Percentiles rank a stretch among this genome's conserved stretches.
phyloP scores from a whole-genome alignment of 1,140 invertebrate species.

The Zaprionus taronus region DNA sequence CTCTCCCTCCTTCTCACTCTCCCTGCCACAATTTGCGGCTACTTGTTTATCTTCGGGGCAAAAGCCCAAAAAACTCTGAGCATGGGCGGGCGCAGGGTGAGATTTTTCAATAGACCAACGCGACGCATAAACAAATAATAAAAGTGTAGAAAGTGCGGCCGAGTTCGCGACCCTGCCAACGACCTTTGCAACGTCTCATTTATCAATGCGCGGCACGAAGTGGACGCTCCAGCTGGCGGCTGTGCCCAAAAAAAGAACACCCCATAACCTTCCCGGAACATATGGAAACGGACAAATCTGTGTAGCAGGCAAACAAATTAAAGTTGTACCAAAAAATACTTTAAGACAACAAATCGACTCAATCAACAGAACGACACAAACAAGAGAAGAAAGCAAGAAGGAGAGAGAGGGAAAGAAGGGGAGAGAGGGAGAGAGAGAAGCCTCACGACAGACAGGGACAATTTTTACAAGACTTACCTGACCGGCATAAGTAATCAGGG shows the following conservation, averaged over 20 bases:
- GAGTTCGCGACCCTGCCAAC: slow-evolving; percentile 72
- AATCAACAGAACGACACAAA: slow-evolving; percentile 29
- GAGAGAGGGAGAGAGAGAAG: slow-evolving; percentile 23
- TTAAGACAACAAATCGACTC: slow-evolving; percentile 78
- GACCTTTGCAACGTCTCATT: slow-evolving; percentile 74
- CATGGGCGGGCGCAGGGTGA: slow-evolving; percentile 1
- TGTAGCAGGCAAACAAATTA: slow-evolving; percentile 63
- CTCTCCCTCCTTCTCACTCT: neutral
- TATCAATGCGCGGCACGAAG: slow-evolving; percentile 66
- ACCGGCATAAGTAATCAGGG: slow-evolving; percentile 77
- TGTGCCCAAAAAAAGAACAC: slow-evolving; percentile 10
- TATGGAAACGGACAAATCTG: slow-evolving; percentile 45
- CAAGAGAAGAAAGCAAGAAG: slow-evolving; percentile 17
- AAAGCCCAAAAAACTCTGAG: slow-evolving; percentile 2
- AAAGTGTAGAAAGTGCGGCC: slow-evolving; percentile 39
- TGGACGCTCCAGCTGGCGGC: slow-evolving; percentile 37
- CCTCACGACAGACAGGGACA: slow-evolving; percentile 28
- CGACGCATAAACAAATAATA: slow-evolving; percentile 81
- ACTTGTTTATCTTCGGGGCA: slow-evolving; percentile 73
- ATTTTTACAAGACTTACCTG: slow-evolving; percentile 79
- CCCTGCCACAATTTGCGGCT: slow-evolving; percentile 64
- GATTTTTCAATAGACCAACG: slow-evolving; percentile 77
- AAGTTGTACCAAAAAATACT: slow-evolving; percentile 55
- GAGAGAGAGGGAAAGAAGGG: neutral
- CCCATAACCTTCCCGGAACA: slow-evolving; percentile 51